Conservation (phyloP, 1,140 invertebrate genomes). For the Streblospio benedicti region DNA sequence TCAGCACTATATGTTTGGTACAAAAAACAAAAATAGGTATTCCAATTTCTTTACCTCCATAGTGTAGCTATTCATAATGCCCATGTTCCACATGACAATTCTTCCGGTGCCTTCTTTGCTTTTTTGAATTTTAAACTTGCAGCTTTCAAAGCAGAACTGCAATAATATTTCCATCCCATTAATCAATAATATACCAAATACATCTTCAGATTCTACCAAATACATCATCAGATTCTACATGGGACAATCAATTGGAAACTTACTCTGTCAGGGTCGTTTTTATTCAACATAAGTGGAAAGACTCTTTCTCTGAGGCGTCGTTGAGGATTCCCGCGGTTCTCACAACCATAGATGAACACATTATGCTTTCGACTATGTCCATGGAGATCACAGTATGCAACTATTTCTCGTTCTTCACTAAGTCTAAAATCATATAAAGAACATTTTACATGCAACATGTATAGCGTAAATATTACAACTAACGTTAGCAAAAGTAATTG, state of each 20-base stretch:
- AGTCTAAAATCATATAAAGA: slow-evolving; percentile 30
- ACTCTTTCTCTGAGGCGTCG: slow-evolving; percentile 71
- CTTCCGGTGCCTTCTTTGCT: slow-evolving; percentile 86
- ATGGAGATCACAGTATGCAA: slow-evolving; percentile 47
- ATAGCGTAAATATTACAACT: neutral
- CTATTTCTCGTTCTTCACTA: slow-evolving; percentile 73
- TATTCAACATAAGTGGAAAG: slow-evolving; percentile 83
- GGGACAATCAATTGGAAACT: no score
- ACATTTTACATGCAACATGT: neutral
- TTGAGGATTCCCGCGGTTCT: slow-evolving; percentile 69
- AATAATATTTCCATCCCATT: slow-evolving; percentile 12
- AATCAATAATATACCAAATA: no score
- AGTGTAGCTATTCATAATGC: slow-evolving; percentile 85
- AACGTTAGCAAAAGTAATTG: neutral
- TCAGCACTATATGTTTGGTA: no score
- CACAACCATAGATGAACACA: slow-evolving; percentile 60
- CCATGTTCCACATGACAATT: slow-evolving; percentile 88
- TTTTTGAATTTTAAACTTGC: slow-evolving; percentile 84
- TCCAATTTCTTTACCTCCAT: slow-evolving; percentile 67
- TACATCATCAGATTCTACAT: no score
- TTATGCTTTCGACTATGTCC: slow-evolving; percentile 47
- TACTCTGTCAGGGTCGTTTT: slow-evolving; percentile 85
- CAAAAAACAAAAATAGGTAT: no score
- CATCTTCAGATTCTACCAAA: no score
- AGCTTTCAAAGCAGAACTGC: slow-evolving; percentile 82